phyloP scores from a whole-genome alignment of 2,888 invertebrate species.

The Ornithoptera alexandrae region DNA sequence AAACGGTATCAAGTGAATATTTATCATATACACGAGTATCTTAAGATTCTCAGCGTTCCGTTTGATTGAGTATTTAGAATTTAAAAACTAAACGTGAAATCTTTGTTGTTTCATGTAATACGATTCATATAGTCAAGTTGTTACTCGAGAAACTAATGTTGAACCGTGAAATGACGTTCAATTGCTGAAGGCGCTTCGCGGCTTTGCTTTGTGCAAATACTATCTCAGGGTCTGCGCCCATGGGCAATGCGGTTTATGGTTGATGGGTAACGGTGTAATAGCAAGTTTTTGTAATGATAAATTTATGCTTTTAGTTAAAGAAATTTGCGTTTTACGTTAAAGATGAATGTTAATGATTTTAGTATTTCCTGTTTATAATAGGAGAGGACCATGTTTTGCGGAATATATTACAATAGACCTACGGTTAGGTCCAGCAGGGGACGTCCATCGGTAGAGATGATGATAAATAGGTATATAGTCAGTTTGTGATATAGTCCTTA shows the following conservation, averaged over 20 bases:
- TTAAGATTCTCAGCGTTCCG: too few relatives aligned
- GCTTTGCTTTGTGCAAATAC: conserved; percentile 70
- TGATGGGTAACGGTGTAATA: conserved; percentile 22
- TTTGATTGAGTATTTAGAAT: too few relatives aligned
- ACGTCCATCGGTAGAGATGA: too few relatives aligned
- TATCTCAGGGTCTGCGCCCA: conserved; percentile 44
- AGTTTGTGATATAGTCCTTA: too few relatives aligned
- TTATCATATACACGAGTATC: too few relatives aligned
- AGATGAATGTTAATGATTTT: not conserved
- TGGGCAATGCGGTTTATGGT: conserved; percentile 42
- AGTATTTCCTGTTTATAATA: not conserved
- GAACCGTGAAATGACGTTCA: conserved; percentile 62
- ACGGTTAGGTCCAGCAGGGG: too few relatives aligned
- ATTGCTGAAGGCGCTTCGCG: conserved; percentile 61
- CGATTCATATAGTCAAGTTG: conserved; percentile 20
- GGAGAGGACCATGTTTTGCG: not conserved
- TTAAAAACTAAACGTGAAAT: too few relatives aligned
- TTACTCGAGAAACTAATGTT: conserved; percentile 59
- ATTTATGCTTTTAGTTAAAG: conserved; percentile 16
- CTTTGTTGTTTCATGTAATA: conserved; percentile 30
- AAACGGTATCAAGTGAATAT: too few relatives aligned
- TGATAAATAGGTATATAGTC: too few relatives aligned
- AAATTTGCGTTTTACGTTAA: conserved; percentile 13
- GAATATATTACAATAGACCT: too few relatives aligned
- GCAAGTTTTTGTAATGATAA: conserved; percentile 24